Base-by-base conservation (phyloP, 2,888 invertebrate species). In the Clostera curtula region DNA sequence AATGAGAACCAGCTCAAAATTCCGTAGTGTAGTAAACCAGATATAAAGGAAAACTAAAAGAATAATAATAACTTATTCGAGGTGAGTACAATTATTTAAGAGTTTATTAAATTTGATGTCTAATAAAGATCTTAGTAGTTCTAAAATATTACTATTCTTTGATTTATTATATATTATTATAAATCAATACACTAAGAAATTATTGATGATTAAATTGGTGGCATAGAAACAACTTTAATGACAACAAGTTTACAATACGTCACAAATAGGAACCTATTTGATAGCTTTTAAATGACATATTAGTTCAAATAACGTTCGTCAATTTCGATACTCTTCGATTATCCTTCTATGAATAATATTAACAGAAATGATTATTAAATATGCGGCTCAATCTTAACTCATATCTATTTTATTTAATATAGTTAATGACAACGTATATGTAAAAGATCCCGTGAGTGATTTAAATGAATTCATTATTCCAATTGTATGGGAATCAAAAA, bases 381-480 rank as follows among this genome's bases (percentile, higher is more conserved):
- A 10, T 25, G 30, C 29, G 25, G 26, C 27, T 34, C 12, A 25
- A 13, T n/a, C n/a, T n/a, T n/a, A n/a, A n/a, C n/a, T n/a, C n/a
- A n/a, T n/a, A n/a, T n/a, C n/a, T n/a, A n/a, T n/a, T n/a, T n/a
- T n/a, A n/a, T n/a, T n/a, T n/a, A 20, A 13, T 23, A 12, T 6
- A 23, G n/a, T 23, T 9, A 4, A 22, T 22, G 12, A 13, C 10
- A 10, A 15, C 10, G 3, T 23, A 3, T 15, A 35, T 31, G 11
- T 9, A 32, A 36, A 30, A 26, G 19, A 40, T 40, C 35, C 31
- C 34, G 43, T 36, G 30, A 31, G 7, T 20, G 25, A 33, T 26
- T 8, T 27, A 13, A 25, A 40, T 34, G 21, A 18, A 34, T 27
- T 20, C 11, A 25, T 27, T 18, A 16, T 5, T 5, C 7, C n/a